Evolutionary conservation across 2,888 invertebrate species (phyloP), one percentile per base, ranked within the genome.

Genomic region (Chymomyza caudatula): DNA sequence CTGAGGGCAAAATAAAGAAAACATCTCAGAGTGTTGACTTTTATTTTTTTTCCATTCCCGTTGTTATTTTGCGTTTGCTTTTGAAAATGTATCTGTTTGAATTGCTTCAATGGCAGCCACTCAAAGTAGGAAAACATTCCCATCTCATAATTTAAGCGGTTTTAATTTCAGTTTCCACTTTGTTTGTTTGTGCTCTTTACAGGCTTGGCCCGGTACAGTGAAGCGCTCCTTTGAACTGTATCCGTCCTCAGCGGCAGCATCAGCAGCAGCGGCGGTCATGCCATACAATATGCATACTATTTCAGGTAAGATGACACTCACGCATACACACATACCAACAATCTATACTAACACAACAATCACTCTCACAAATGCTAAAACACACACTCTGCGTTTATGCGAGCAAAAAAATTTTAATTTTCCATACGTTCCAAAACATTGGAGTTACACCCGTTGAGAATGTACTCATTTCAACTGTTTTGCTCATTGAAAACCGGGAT

Each of bases 201-300:
- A 90, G 90, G 90, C 90, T 70, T 90, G 90, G 90, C 87, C 90
- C 67, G 29, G 29, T 11, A 83, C 85, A 63, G 84, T 89, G 57
- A 89, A 88, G 80, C 89, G 85, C 64, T 81, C 89, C 44, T 90
- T 89, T 71, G 89, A 90, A 72, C 71, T 89, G 20, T 87, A 84
- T 55, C 83, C 88, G 43, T 74, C 69, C 51, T 74, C 53, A 57
- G 75, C 84, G 11, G 29, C 29, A 11, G 29, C 29, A 11, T 37
- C 29, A 2, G 29, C 29, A 37, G 29, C 29, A 11, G 29, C 29
- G 19, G 13, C 51, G 8, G 81, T 84, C 19, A 73, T 85, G 69
- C 81, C 85, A 49, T 77, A 84, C 71, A 79, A 86, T 69, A 77
- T 88, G 73, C 89, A 90, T 69, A 87, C 87, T 53, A 89, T 90